A percentile compares a stretch with the other conserved stretches of the same genome.
Conservation (phyloP, 1,140 invertebrate species). For the Proctacanthus coquilletti region DNA sequence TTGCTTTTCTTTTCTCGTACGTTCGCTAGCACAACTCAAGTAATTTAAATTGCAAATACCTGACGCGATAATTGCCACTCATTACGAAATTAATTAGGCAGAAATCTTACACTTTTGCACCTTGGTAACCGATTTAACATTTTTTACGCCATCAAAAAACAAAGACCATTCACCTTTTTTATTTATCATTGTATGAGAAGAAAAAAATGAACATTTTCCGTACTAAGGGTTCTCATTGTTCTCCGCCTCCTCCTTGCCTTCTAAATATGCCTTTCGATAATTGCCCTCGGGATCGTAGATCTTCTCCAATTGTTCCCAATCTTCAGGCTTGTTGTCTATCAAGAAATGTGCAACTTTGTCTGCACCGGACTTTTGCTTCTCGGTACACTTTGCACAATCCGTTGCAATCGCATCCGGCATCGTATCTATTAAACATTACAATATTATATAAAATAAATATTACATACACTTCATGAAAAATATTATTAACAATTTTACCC, state of each 20-base stretch:
- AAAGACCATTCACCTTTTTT: no score
- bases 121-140: no score
- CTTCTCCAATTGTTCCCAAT: conserved; percentile 38
- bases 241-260: conserved; percentile 10
- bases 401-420: conserved; percentile 45
- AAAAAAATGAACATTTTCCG: no score
- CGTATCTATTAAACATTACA: conserved; percentile 30
- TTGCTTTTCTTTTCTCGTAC: no score
- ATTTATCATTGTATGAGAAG: no score
- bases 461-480: conserved; percentile 4
- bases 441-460: neutral
- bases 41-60: no score
- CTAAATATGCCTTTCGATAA: conserved; percentile 28
- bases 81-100: no score
- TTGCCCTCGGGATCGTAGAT: conserved; percentile 44
- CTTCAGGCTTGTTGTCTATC: conserved; percentile 36
- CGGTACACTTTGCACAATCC: conserved; percentile 43
- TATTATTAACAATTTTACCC: conserved; percentile 20
- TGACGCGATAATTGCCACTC: no score
- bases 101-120: no score
- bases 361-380: conserved; percentile 36
- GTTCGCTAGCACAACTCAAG: no score
- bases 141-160: no score
- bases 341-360: conserved; percentile 35
- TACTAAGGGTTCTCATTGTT: no score